A percentile compares a stretch with the other conserved stretches of the same genome.
Conservation (phyloP, 1,140 invertebrate genomes). For the Euwallacea fornicatus region DNA sequence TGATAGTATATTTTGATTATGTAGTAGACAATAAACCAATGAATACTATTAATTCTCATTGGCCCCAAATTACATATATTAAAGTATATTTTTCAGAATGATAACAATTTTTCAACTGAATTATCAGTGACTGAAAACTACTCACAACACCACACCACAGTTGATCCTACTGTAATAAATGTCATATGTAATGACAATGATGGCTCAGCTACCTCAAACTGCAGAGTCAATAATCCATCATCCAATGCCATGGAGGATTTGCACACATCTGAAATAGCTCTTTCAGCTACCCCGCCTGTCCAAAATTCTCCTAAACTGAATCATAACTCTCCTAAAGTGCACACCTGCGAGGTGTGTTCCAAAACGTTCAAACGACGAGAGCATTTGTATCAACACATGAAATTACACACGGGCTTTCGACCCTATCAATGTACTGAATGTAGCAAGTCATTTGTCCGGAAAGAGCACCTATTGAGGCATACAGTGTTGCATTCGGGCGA, state of each 20-base stretch:
- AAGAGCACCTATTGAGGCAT: conserved; percentile 71
- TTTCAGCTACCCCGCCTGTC: neutral
- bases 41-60: no score
- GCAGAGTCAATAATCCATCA: neutral
- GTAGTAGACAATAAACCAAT: neutral
- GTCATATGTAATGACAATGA: conserved; percentile 4
- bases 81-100: neutral
- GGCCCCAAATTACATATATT: neutral
- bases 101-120: conserved; percentile 17
- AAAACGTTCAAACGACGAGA: conserved; percentile 65
- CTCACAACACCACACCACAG: neutral
- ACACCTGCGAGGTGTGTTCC: conserved; percentile 60
- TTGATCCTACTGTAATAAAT: conserved; percentile 12
- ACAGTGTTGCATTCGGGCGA: conserved; percentile 73
- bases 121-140: conserved; percentile 1
- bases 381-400: conserved; percentile 62
- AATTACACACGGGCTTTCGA: conserved; percentile 69
- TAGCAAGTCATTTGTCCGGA: conserved; percentile 71
- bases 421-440: conserved; percentile 68
- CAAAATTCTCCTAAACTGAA: conserved; percentile 13
- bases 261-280: neutral
- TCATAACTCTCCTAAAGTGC: conserved; percentile 20
- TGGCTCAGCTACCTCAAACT: neutral
- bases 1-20: no score
- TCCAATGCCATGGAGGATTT: conserved; percentile 27